phyloP scores from a whole-genome alignment of 2,888 invertebrate species.

The Apodemia mormo region DNA sequence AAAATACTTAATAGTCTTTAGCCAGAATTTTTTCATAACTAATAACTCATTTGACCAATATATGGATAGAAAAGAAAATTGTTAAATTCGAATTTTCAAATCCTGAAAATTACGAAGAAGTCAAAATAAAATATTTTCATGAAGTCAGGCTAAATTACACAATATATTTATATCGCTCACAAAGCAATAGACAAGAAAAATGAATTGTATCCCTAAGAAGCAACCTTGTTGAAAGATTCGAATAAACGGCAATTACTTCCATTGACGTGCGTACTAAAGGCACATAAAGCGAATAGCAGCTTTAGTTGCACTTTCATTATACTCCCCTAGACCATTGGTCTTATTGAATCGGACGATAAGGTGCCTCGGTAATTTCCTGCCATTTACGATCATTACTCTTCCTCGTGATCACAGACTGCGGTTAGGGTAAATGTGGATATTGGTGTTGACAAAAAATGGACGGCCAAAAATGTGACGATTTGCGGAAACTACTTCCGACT shows the following conservation, averaged over 20 bases:
- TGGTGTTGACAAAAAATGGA: conserved; percentile 48
- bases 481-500: conserved; percentile 50
- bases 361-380: conserved; percentile 76
- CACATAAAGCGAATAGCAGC: conserved; percentile 56
- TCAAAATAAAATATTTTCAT: too few species aligned
- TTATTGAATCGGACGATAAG: conserved; percentile 80
- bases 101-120: too few species aligned
- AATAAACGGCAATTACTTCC: conserved; percentile 67
- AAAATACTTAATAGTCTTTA: too few species aligned
- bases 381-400: conserved; percentile 76
- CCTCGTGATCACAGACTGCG: conserved; percentile 59
- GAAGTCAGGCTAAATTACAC: background rate
- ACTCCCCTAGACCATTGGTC: conserved; percentile 62
- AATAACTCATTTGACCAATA: too few species aligned
- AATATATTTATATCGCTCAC: background rate
- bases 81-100: too few species aligned
- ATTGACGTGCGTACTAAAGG: conserved; percentile 57
- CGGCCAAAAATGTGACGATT: conserved; percentile 46
- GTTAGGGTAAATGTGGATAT: conserved; percentile 46
- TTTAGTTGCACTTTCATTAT: conserved; percentile 76
- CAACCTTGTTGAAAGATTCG: conserved; percentile 47
- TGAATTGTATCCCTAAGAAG: conserved; percentile 29
- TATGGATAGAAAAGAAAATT: too few species aligned
- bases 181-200: conserved; percentile 23
- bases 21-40: too few species aligned